These are phyloP conservation scores for Ginglymostoma cirratum DNA, from an alignment of 2,113 vertebrate genomes.

Conservation along the genomic window DNA sequence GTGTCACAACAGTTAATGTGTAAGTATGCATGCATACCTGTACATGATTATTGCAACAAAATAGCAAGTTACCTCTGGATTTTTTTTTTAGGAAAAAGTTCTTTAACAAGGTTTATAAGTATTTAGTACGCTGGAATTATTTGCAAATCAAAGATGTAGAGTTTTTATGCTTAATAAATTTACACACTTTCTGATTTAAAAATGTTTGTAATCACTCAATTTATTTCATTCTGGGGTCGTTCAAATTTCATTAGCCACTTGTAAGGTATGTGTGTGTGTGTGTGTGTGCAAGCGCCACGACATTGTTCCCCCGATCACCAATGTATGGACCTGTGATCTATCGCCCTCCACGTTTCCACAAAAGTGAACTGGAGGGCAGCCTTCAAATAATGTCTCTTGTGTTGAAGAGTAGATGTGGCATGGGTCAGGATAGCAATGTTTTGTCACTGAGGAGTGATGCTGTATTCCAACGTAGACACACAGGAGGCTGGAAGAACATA, in stretches of 20 bases:
- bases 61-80: not conserved
- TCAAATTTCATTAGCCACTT: too few species aligned
- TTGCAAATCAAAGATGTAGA: too few species aligned
- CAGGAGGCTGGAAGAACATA: too few species aligned
- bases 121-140: too few species aligned
- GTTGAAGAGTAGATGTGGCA: not conserved
- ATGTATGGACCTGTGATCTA: not conserved
- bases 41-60: not conserved
- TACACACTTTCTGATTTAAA: too few species aligned
- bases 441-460: not conserved
- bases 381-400: not conserved
- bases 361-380: not conserved
- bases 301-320: too few species aligned
- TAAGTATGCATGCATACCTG: not conserved
- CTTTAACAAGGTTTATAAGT: too few species aligned
- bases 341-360: not conserved
- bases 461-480: not conserved
- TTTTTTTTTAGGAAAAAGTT: not conserved
- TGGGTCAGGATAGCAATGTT: not conserved
- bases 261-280: too few species aligned
- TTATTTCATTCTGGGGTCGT: too few species aligned
- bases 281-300: too few species aligned
- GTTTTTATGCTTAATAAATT: too few species aligned
- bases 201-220: too few species aligned
- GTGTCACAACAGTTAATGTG: not conserved